Evolutionary conservation across 2,888 invertebrate genomes (phyloP), one percentile per base, ranked within the genome.

Genomic region (Tupiocoris notatus): DNA sequence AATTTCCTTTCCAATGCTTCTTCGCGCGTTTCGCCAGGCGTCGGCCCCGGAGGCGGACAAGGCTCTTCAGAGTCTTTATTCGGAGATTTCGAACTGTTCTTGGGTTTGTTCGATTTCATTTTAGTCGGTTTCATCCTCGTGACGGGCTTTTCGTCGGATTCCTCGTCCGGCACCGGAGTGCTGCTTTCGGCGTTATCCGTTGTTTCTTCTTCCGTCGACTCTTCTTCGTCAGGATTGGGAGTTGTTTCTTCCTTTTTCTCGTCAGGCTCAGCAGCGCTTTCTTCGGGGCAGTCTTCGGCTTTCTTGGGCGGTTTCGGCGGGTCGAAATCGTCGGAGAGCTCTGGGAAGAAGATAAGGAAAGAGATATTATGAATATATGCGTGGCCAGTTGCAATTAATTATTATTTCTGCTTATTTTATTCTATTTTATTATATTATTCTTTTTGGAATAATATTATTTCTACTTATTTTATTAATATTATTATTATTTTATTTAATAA

Each of bases 1-100:
- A 78, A 57, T 56, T 77, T 77, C 54, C 67, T 77, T 24, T 78
- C 77, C 1, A 78, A 68, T 16, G 54, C 56, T 23, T 77, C 75
- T 21, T 77, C 75, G 24, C 64, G 68, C 20, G 77, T 70, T 17
- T 74, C 67, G 57, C 39, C 71, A 1, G 56, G 56, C 64, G 56
- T 21, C 1, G 66, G 66, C 17, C 24, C 58, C n/a, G 75, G 75
- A 9, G 66, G 22, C 1, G 64, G 66, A 22, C 64, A 75, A 3
- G 39, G 3, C 39, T 3, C 6, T n/a, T 65, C 64, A 0, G n/a
- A n/a, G 17, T 56, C 1, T 63, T 54, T 73, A 20, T 17, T 59
- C 63, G 62, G 9, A 3, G 21, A 18, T 62, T 66, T 20, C 20
- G 59, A 24, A 21, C 18, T 23, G 9, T 56, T 20, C 18, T 75